Evolutionary conservation across 2,888 invertebrate genomes (phyloP).

Genomic region (Asteroscopus sphinx): DNA sequence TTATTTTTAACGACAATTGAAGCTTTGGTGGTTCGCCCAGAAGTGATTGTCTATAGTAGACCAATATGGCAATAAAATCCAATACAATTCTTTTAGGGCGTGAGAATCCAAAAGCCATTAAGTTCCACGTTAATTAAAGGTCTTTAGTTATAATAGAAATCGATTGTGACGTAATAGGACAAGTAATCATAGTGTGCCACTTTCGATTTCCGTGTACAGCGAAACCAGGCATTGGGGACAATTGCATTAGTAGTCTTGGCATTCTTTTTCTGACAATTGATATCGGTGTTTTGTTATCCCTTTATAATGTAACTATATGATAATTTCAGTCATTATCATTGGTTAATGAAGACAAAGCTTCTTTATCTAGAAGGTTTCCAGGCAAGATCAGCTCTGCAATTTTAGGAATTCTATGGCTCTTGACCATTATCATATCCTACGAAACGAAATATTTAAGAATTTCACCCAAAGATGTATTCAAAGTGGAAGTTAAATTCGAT

Average conservation of each 20-base stretch:
- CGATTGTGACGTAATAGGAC: constrained; percentile 39
- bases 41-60: neutral
- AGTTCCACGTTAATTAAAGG: constrained; percentile 40
- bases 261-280: constrained; percentile 9
- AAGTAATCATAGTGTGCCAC: constrained; percentile 39
- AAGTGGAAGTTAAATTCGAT: no score
- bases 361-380: no score
- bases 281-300: neutral
- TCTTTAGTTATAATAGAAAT: constrained; percentile 51
- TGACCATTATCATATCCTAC: no score
- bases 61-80: constrained; percentile 10
- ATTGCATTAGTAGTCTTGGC: constrained; percentile 10
- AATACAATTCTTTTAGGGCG: constrained; percentile 13
- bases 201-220: constrained; percentile 46
- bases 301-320: neutral
- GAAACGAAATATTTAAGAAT: no score
- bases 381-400: no score
- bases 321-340: neutral
- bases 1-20: neutral
- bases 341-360: no score
- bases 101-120: constrained; percentile 33
- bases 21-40: no score
- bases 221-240: constrained; percentile 38
- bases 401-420: no score
- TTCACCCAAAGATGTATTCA: no score